These are phyloP conservation scores for Conops quadrifasciatus DNA, from an alignment of 2,888 invertebrate species.

Conservation along the genomic window DNA sequence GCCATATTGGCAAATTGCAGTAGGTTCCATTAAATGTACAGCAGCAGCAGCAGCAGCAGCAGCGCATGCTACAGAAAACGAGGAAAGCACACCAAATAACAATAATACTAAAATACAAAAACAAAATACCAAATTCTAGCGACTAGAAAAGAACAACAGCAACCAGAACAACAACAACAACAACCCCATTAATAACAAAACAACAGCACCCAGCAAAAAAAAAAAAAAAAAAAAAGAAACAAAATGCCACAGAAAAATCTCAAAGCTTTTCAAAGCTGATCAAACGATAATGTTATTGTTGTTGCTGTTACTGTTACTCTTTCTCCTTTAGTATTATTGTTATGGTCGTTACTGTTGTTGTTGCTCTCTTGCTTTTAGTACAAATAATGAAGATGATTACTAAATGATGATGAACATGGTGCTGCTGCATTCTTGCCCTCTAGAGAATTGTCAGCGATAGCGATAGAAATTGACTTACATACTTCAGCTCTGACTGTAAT, in stretches of 20 bases:
- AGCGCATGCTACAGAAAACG: no score
- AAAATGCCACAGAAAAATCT: background rate
- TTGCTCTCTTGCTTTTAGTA: background rate
- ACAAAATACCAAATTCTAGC: no score
- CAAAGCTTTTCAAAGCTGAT: conserved; percentile 1
- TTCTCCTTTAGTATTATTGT: background rate
- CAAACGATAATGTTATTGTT: background rate
- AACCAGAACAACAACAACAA: no score
- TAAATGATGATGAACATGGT: background rate
- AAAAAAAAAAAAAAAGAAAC: background rate
- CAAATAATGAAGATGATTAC: background rate
- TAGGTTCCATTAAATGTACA: background rate
- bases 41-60: background rate
- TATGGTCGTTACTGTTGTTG: background rate
- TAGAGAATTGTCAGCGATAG: no score
- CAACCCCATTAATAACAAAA: no score
- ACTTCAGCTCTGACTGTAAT: no score
- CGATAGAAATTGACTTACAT: no score
- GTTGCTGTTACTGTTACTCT: background rate
- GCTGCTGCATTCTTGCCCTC: background rate
- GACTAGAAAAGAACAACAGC: no score
- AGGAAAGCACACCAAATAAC: no score
- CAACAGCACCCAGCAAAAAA: no score
- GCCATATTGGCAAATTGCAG: conserved; percentile 15
- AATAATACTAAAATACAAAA: no score